Evolutionary conservation across 1,140 invertebrate genomes (phyloP).

Genomic region (Cydia splendana): DNA sequence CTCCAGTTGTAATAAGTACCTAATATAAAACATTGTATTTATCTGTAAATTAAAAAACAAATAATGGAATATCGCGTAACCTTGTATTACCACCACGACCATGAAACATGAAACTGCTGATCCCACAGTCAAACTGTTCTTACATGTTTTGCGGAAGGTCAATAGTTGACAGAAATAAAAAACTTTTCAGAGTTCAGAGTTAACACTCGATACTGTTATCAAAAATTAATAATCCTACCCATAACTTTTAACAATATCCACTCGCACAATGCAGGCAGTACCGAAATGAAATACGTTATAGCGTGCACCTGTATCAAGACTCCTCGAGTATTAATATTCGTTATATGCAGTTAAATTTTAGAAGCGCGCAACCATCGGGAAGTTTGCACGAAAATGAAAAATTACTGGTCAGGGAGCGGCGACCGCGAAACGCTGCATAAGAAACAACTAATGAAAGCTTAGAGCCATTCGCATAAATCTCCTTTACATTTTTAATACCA

Average conservation of each 20-base stretch:
- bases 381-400: constrained; percentile 77
- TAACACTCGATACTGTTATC: not conserved
- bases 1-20: too few relatives aligned
- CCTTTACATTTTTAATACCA: constrained; percentile 80
- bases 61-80: too few relatives aligned
- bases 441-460: constrained; percentile 79
- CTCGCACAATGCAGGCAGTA: constrained; percentile 52
- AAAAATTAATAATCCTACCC: not conserved
- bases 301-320: constrained; percentile 65
- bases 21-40: too few relatives aligned
- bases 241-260: constrained; percentile 54
- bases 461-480: constrained; percentile 79
- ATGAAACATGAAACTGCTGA: too few relatives aligned
- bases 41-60: too few relatives aligned
- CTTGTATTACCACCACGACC: too few relatives aligned
- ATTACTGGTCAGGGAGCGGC: constrained; percentile 77
- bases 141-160: too few relatives aligned
- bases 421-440: constrained; percentile 75
- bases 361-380: constrained; percentile 63
- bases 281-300: constrained; percentile 70
- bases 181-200: constrained; percentile 49
- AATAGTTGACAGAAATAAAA: constrained; percentile 24
- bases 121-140: too few relatives aligned
- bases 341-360: constrained; percentile 78
- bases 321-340: constrained; percentile 72